Percentiles rank a stretch among this genome's conserved stretches.
Evolutionary conservation across 1,140 invertebrate genomes (phyloP).

Genomic region (Maconellicoccus hirsutus): DNA sequence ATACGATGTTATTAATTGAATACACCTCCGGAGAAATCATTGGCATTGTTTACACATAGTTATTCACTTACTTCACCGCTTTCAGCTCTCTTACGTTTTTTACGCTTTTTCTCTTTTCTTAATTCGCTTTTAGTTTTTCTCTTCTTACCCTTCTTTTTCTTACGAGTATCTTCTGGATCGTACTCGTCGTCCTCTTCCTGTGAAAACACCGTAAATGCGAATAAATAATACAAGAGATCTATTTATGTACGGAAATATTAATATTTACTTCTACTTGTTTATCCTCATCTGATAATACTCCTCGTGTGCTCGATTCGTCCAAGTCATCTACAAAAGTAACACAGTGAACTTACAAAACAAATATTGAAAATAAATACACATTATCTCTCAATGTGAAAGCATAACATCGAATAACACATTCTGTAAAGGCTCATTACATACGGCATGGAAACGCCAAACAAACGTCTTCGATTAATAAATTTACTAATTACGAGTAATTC

Average conservation of each 20-base stretch:
- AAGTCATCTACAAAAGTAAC: slow-evolving; percentile 44
- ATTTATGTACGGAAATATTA: too few species aligned
- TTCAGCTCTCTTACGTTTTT: slow-evolving; percentile 84
- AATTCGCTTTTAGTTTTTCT: slow-evolving; percentile 74
- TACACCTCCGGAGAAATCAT: too few species aligned
- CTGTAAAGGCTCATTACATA: too few species aligned
- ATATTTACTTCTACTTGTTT: slow-evolving; percentile 38
- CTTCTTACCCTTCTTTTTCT: slow-evolving; percentile 77
- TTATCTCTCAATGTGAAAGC: not conserved
- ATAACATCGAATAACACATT: too few species aligned
- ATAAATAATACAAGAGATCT: too few species aligned
- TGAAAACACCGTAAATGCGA: not conserved
- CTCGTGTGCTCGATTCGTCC: slow-evolving; percentile 41
- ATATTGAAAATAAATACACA: not conserved
- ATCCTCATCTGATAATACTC: slow-evolving; percentile 53
- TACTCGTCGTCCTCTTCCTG: slow-evolving; percentile 77
- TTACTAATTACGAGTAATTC: too few species aligned
- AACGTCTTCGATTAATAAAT: too few species aligned
- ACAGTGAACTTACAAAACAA: not conserved
- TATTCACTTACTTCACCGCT: slow-evolving; percentile 58
- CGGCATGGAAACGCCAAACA: too few species aligned
- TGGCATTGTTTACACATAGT: too few species aligned
- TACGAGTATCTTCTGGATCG: slow-evolving; percentile 65
- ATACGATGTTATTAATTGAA: too few species aligned
- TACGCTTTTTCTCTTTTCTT: slow-evolving; percentile 81